These are phyloP conservation scores for Nyctalus aviator DNA, from an alignment of 2,797 vertebrate genomes.

Conservation along the genomic window DNA sequence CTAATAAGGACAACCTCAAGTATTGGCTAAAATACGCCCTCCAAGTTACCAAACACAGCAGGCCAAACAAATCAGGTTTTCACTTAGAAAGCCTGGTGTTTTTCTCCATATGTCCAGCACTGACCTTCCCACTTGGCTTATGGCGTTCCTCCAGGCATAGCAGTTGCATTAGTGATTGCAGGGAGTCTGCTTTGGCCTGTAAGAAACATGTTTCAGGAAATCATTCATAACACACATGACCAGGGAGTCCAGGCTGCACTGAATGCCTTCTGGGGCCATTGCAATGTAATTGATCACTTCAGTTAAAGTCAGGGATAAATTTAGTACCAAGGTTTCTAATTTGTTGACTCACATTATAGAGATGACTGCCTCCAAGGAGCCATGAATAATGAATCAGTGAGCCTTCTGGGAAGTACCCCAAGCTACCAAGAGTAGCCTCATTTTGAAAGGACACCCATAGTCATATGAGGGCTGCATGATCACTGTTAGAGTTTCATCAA, in stretches of 20 bases:
- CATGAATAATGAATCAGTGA: slow-evolving; percentile 34
- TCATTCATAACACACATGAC: slow-evolving; percentile 19
- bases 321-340: slow-evolving; percentile 50
- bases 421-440: not conserved
- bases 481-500: not conserved
- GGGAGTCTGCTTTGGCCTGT: not conserved
- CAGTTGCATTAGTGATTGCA: slow-evolving; percentile 32
- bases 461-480: not conserved
- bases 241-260: not conserved
- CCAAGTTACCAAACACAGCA: not conserved
- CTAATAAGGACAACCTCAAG: not conserved
- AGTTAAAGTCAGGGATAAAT: slow-evolving; percentile 55
- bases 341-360: slow-evolving; percentile 39
- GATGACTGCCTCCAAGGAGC: slow-evolving; percentile 18
- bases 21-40: not conserved
- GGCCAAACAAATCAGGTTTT: not conserved
- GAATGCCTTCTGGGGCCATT: not conserved
- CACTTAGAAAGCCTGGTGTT: not conserved
- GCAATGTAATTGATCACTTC: slow-evolving; percentile 36
- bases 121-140: not conserved
- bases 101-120: not conserved
- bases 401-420: not conserved
- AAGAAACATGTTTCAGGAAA: not conserved
- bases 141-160: not conserved
- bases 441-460: slow-evolving; percentile 42